Conservation (phyloP, 2,113 vertebrate species). For the Meriones unguiculatus region DNA sequence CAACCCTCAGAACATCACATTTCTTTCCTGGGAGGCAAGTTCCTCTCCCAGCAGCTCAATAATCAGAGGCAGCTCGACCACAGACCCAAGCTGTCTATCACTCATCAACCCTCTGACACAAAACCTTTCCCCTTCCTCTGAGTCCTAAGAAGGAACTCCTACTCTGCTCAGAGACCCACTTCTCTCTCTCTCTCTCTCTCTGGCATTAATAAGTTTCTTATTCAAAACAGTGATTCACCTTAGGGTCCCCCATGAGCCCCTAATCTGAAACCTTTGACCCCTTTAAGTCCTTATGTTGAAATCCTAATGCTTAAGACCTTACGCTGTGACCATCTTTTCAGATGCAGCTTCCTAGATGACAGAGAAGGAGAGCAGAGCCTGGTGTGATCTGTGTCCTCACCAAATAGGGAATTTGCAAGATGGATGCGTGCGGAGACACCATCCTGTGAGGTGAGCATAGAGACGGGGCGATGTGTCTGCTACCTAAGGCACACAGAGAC, state of each 20-base stretch:
- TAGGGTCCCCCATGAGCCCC: neutral
- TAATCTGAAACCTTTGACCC: neutral
- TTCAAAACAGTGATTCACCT: neutral
- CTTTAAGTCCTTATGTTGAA: neutral
- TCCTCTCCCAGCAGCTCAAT: neutral
- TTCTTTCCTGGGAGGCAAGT: neutral
- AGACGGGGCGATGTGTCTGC: neutral
- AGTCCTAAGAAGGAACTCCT: neutral
- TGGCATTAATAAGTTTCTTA: neutral
- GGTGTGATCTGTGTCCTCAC: neutral
- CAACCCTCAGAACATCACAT: neutral
- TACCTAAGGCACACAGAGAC: neutral
- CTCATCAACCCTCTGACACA: neutral
- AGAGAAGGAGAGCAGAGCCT: neutral
- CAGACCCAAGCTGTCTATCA: neutral
- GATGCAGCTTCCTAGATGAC: neutral
- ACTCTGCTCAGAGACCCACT: neutral
- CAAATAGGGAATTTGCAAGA: neutral
- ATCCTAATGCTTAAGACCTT: neutral
- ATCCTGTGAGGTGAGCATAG: neutral
- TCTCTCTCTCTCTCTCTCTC: neutral
- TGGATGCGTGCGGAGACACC: accelerated
- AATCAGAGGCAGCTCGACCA: neutral
- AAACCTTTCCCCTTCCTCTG: neutral
- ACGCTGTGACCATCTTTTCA: neutral